phyloP scores from a whole-genome alignment of 53 echinoderm and acorn worm species.

The Hippasteria phrygiana region DNA sequence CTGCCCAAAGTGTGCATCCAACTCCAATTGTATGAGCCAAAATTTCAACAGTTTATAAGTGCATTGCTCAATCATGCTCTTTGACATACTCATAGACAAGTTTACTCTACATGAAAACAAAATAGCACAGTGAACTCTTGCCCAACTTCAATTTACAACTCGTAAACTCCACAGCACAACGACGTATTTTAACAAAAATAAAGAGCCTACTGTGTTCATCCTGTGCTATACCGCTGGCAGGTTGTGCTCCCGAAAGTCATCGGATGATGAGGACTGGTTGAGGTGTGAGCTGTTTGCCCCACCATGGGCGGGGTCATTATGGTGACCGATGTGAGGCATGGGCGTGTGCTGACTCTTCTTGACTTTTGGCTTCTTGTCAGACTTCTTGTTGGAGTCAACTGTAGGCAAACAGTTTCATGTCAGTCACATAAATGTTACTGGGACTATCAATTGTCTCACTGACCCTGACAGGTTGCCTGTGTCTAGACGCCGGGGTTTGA shows the following conservation, averaged over 20 bases:
- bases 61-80: too few species aligned
- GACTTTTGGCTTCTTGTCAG: conserved; percentile 86
- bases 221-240: conserved; percentile 89
- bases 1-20: too few species aligned
- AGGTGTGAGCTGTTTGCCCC: conserved; percentile 49
- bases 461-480: too few species aligned
- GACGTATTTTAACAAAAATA: too few species aligned
- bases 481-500: too few species aligned
- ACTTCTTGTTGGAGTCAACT: conserved; percentile 81
- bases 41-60: too few species aligned
- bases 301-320: conserved; percentile 5
- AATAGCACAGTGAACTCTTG: too few species aligned
- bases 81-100: too few species aligned
- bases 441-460: neutral
- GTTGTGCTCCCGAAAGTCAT: conserved; percentile 78
- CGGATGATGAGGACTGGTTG: conserved; percentile 52
- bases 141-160: too few species aligned
- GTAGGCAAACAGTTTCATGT: neutral
- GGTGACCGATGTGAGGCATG: conserved; percentile 92
- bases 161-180: too few species aligned
- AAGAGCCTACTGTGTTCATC: neutral
- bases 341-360: conserved; percentile 95
- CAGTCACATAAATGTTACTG: neutral
- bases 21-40: too few species aligned
- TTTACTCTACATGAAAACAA: too few species aligned